Evolutionary conservation across 2,113 vertebrate genomes (phyloP).

Genomic region (Cyprinodon brontotheroides): DNA sequence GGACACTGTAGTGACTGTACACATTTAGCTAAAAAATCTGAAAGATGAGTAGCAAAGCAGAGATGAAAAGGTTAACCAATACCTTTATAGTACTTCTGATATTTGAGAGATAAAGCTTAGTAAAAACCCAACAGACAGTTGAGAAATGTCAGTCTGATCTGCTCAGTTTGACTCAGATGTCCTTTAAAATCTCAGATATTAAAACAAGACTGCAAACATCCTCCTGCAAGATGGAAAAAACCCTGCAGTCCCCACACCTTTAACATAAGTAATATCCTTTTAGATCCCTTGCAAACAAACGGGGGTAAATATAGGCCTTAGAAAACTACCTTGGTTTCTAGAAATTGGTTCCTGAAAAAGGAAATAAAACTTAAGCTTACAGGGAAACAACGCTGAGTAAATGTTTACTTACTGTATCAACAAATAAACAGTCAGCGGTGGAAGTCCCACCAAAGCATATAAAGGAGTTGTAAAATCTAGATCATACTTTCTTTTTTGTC

Average conservation of each 20-base stretch:
- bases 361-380: background rate
- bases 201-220: background rate
- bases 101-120: background rate
- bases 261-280: background rate
- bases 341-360: background rate
- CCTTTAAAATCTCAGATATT: background rate
- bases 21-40: conserved; percentile 5
- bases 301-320: background rate
- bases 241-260: no score
- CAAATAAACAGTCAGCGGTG: background rate
- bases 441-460: background rate
- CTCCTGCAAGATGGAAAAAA: background rate
- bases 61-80: background rate
- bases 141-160: background rate
- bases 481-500: background rate
- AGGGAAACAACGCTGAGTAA: background rate
- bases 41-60: conserved; percentile 15
- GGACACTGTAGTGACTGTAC: conserved; percentile 16
- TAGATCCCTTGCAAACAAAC: background rate
- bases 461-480: background rate
- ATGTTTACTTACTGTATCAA: background rate
- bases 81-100: background rate
- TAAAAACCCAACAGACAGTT: background rate
- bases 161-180: background rate
- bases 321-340: background rate